Base-by-base conservation (phyloP, 2,888 invertebrate species). In the Caenorhabditis sp. region DNA sequence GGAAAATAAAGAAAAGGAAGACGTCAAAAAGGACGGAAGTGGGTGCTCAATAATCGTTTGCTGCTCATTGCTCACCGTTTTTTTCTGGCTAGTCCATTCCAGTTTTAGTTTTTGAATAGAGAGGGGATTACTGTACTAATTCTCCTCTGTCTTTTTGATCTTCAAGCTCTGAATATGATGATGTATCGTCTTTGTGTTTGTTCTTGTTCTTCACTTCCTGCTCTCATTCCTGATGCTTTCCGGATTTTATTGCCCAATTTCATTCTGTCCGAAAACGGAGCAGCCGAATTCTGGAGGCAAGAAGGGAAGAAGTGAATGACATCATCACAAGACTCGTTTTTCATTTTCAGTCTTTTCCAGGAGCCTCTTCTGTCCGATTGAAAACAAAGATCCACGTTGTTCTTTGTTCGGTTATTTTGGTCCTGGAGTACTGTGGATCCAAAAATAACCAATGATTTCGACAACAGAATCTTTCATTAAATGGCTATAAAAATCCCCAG, bases 231-330 rank as follows among this genome's bases (percentile, higher is more conserved):
- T 54, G 54, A 54, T 59, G 66, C 58, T 66, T 56, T 12, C 54
- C 44, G 16, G 1, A 16, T 64, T 76, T 76, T 76, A 76, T 76
- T 58, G 76, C 49, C 75, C 66, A 31, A 68, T 76, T 68, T 68
- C 76, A 51, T 76, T 68, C 26, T 35, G 44, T 38, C 38, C 38
- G 35, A 19, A 58, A 41, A 47, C 19, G 54, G 73, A 58, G 58
- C 22, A 73, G 31, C 38, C 31, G 49, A 44, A 58, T 72, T 59
- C 44, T 58, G 56, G 16, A 59, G 44, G 24, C n/a, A 22, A 19
- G 6, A 19, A 49, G 24, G 24, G n/a, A 22, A 47, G 47, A 47
- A 47, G 54, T 26, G 54, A 16, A 72, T 79, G 79, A 79, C 79
- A 70, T 79, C 79, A 79, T 64, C 51, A 61, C 38, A 0, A n/a